These are phyloP conservation scores for Perca fluviatilis DNA, from an alignment of 2,113 vertebrate genomes.

Conservation along the genomic window DNA sequence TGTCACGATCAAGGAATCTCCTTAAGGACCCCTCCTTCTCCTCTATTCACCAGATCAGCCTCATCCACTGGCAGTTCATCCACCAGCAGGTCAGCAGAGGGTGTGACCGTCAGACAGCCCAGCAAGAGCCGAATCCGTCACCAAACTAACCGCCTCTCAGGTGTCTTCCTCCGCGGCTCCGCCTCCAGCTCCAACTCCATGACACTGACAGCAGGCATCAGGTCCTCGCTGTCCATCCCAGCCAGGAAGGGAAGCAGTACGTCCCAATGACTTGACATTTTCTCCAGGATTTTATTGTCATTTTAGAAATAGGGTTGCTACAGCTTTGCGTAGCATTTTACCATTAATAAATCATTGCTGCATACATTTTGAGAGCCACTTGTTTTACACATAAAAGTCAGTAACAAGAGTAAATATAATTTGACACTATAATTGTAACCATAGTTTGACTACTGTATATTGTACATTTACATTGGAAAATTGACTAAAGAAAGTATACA, in stretches of 20 bases:
- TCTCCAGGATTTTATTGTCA: not conserved
- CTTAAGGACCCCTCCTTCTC: not conserved
- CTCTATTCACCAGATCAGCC: constrained; percentile 70
- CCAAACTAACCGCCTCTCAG: constrained; percentile 84
- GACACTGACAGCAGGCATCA: constrained; percentile 54
- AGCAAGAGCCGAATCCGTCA: constrained; percentile 79
- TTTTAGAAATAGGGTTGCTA: not conserved
- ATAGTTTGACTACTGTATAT: too few species aligned
- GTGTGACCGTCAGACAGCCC: constrained; percentile 71
- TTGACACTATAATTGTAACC: too few species aligned
- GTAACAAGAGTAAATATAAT: too few species aligned
- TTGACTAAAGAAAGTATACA: not conserved
- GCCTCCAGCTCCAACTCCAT: constrained; percentile 55
- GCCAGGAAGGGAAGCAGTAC: constrained; percentile 71
- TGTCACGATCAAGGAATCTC: not conserved
- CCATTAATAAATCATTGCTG: not conserved
- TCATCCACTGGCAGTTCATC: constrained; percentile 67
- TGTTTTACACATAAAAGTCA: not conserved
- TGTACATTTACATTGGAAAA: too few species aligned
- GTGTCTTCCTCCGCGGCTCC: constrained; percentile 78
- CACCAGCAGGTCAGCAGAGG: constrained; percentile 72
- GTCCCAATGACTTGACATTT: constrained; percentile 32
- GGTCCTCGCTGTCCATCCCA: constrained; percentile 55
- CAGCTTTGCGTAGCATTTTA: not conserved
- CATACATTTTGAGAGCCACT: not conserved